Conservation (phyloP, 2,888 invertebrate species). For the Melanophora roralis region DNA sequence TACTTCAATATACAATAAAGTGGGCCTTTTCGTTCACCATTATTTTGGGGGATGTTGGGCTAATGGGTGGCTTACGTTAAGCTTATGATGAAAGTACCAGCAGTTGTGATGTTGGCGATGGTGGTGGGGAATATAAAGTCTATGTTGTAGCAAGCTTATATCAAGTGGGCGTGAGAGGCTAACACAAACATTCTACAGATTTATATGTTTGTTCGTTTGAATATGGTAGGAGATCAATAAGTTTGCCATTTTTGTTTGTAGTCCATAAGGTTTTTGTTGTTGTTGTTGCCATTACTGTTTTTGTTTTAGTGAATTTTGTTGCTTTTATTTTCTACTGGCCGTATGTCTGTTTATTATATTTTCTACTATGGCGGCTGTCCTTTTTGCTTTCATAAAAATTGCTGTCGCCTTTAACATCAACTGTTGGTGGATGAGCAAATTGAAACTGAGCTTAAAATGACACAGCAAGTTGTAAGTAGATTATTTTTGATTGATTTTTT, state of each 20-base stretch:
- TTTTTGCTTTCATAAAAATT: not conserved
- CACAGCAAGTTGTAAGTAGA: conserved; percentile 66
- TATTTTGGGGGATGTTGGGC: conserved; percentile 33
- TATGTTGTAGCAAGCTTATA: not conserved
- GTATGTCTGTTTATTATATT: not conserved
- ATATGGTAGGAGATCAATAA: conserved; percentile 54
- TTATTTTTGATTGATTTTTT: conserved; percentile 70
- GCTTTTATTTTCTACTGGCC: conserved; percentile 43
- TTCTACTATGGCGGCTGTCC: not conserved
- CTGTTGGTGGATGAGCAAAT: conserved; percentile 37
- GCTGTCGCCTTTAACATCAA: not conserved
- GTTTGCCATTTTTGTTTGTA: conserved; percentile 60
- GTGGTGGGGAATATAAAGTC: conserved; percentile 14
- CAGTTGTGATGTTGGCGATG: not conserved
- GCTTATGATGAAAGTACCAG: conserved; percentile 2
- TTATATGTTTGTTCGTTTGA: not conserved
- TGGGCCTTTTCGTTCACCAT: conserved; percentile 23
- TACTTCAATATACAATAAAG: conserved; percentile 34
- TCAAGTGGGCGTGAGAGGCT: conserved; percentile 49
- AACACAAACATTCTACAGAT: not conserved
- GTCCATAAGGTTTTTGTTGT: conserved; percentile 56
- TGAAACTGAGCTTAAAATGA: conserved; percentile 60
- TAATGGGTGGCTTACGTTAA: conserved; percentile 16
- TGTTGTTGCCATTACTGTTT: conserved; percentile 26
- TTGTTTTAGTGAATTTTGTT: conserved; percentile 49